phyloP scores from a whole-genome alignment of 2,888 invertebrate species.

The Rhagonycha fulva region DNA sequence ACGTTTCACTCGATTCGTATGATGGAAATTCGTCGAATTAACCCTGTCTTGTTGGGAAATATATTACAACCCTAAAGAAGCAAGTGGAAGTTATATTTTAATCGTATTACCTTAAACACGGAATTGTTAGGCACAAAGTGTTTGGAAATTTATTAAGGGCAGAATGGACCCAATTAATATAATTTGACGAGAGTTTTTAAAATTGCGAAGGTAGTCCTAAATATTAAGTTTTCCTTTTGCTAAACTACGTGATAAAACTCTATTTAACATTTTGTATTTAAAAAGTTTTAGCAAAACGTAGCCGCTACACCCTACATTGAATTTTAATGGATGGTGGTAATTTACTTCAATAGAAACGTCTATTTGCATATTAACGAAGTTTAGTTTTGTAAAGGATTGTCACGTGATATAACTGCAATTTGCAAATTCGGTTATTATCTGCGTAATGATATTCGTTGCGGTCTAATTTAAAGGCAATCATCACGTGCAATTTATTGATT shows the following conservation, averaged over 20 bases:
- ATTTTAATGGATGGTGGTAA: slow-evolving; percentile 31
- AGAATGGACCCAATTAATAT: not conserved
- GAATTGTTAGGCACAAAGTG: not conserved
- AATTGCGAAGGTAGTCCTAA: not conserved
- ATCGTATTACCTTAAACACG: not conserved
- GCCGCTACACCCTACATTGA: slow-evolving; percentile 26
- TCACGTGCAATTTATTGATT: not conserved
- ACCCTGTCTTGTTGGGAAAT: not conserved
- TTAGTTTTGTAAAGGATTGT: not conserved
- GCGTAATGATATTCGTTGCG: not conserved
- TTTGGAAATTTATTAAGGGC: not conserved
- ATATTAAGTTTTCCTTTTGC: not conserved
- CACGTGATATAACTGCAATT: not conserved
- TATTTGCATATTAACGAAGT: slow-evolving; percentile 29
- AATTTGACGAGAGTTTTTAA: not conserved
- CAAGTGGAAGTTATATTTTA: not conserved
- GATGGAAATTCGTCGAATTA: not conserved
- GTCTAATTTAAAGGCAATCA: not conserved
- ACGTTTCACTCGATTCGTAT: not conserved
- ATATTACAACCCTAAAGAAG: not conserved
- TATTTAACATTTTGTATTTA: slow-evolving; percentile 8
- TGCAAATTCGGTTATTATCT: not conserved
- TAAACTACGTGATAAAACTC: not conserved
- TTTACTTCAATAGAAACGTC: slow-evolving; percentile 33
- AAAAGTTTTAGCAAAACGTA: slow-evolving; percentile 15